Evolutionary conservation across 2,113 vertebrate genomes (phyloP).

Genomic region (Diadophis punctatus): DNA sequence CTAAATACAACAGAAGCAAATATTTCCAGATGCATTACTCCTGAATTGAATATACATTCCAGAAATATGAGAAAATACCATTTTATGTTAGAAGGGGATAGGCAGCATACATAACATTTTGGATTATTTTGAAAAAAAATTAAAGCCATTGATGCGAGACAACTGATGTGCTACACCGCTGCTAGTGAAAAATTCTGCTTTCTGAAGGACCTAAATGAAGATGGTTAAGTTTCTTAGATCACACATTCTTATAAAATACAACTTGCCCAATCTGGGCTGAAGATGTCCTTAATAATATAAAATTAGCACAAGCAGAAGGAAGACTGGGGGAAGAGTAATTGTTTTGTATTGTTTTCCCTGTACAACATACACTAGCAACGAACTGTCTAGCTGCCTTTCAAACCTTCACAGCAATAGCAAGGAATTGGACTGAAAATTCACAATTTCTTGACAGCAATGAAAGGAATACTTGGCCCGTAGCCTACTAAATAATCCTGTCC

Average conservation of each 20-base stretch:
- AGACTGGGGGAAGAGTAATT: neutral
- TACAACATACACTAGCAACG: neutral
- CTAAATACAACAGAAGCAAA: neutral
- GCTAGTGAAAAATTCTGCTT: neutral
- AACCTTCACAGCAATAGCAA: neutral
- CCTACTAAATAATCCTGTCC: neutral
- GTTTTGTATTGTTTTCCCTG: neutral
- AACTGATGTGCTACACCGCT: neutral
- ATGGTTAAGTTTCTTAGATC: neutral
- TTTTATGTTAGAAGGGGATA: neutral
- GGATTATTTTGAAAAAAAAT: conserved; percentile 7
- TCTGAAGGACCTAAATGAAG: neutral
- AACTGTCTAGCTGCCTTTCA: neutral
- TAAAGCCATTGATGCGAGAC: neutral
- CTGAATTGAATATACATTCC: neutral
- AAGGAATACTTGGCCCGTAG: neutral
- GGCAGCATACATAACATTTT: conserved; percentile 1
- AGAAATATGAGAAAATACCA: neutral
- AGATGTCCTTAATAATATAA: neutral
- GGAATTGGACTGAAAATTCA: neutral
- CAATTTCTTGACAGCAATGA: neutral
- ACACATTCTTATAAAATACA: neutral
- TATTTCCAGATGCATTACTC: neutral
- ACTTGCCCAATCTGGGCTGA: neutral
- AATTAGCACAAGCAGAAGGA: neutral